Evolutionary conservation across 2,797 vertebrate genomes (phyloP).

Genomic region (Crenichthys baileyi): DNA sequence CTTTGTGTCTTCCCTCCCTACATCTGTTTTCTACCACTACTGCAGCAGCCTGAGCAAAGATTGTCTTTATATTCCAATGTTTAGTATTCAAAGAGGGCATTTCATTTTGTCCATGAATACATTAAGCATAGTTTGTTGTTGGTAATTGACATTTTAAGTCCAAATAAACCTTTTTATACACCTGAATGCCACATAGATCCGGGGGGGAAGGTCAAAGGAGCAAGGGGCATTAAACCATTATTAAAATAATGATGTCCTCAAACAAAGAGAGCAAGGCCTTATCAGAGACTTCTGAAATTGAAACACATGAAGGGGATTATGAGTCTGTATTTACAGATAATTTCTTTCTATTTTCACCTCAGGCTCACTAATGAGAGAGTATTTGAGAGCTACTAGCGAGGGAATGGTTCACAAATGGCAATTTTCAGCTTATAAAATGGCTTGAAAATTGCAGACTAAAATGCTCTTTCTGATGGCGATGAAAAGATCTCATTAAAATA

Average conservation of each 20-base stretch:
- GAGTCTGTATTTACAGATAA: constrained; percentile 75
- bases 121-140: neutral
- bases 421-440: constrained; percentile 86
- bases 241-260: constrained; percentile 69
- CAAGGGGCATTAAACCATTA: constrained; percentile 72
- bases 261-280: constrained; percentile 63
- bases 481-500: constrained; percentile 89
- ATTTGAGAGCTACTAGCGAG: constrained; percentile 77
- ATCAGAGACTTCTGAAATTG: constrained; percentile 70
- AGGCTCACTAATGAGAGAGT: constrained; percentile 75
- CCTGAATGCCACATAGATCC: constrained; percentile 36
- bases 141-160: constrained; percentile 31
- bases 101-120: neutral
- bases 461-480: constrained; percentile 85
- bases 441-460: constrained; percentile 85
- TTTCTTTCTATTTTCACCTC: constrained; percentile 79
- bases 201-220: constrained; percentile 65
- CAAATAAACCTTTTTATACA: constrained; percentile 44
- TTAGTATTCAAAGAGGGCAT: neutral
- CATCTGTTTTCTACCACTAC: neutral
- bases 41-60: neutral
- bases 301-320: constrained; percentile 76
- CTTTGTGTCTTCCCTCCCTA: neutral
- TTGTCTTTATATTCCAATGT: neutral
- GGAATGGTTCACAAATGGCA: constrained; percentile 82